Evolutionary conservation across 2,888 invertebrate genomes (phyloP).

Genomic region (Mellilla xanthometata): DNA sequence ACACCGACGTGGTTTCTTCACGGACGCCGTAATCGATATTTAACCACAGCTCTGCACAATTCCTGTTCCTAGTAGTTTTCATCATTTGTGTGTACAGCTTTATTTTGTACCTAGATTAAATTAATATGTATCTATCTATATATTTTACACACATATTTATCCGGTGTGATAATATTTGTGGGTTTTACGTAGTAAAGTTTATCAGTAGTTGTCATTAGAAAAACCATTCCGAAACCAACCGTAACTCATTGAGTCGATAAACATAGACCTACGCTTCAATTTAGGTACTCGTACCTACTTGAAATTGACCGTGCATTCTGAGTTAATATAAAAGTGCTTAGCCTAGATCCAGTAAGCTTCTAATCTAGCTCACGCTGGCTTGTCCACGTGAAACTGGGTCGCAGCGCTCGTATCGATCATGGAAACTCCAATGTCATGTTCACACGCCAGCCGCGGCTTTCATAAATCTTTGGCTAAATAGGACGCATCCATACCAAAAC

Average conservation of each 20-base stretch:
- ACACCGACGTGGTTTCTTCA: constrained; percentile 3
- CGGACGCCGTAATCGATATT: constrained; percentile 16
- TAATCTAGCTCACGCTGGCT: constrained; percentile 11
- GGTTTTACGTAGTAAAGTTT: too few species aligned
- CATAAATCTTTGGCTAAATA: constrained; percentile 14
- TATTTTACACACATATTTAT: too few species aligned
- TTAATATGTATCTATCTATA: too few species aligned
- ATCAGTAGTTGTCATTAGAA: too few species aligned
- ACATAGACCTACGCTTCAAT: too few species aligned
- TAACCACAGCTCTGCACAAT: constrained; percentile 2
- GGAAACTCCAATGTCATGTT: constrained; percentile 42
- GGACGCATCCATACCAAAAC: constrained; percentile 10
- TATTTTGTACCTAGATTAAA: too few species aligned
- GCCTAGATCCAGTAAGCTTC: constrained; percentile 9
- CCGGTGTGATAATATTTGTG: too few species aligned
- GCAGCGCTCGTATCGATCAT: constrained; percentile 32
- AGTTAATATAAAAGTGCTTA: constrained; percentile 2
- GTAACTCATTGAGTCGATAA: too few species aligned
- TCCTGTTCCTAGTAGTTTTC: too few species aligned
- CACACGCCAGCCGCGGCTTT: constrained; percentile 23
- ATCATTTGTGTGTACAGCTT: too few species aligned
- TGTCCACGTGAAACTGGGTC: constrained; percentile 19
- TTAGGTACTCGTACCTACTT: too few species aligned
- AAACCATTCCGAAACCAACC: too few species aligned
- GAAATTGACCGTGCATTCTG: background rate